These are phyloP conservation scores for Hypolimnas misippus DNA, from an alignment of 2,888 invertebrate genomes.

Conservation along the genomic window DNA sequence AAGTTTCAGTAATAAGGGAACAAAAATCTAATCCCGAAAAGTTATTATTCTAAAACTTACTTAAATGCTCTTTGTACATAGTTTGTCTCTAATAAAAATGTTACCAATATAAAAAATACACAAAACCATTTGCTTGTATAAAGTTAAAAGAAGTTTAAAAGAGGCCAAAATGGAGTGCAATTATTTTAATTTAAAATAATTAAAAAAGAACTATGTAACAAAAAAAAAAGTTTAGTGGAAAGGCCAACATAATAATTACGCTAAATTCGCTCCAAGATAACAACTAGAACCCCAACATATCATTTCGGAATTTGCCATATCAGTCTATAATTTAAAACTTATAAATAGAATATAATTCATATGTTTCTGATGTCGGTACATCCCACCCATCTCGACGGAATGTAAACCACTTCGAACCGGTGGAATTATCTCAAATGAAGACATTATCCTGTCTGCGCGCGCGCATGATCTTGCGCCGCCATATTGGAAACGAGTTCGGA, in stretches of 20 bases:
- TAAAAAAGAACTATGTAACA: no score
- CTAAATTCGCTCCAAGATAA: neutral
- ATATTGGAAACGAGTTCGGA: constrained; percentile 38
- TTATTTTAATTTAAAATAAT: no score
- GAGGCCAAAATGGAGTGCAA: no score
- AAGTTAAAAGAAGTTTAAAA: no score
- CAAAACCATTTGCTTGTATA: no score
- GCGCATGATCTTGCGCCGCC: constrained; percentile 47
- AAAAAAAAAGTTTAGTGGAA: no score
- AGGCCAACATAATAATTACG: neutral
- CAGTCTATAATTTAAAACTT: neutral
- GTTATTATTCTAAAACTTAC: no score
- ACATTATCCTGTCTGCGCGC: constrained; percentile 71
- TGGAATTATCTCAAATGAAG: constrained; percentile 79
- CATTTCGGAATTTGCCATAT: neutral
- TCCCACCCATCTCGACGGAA: constrained; percentile 68
- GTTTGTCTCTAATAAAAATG: no score
- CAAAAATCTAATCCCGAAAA: no score
- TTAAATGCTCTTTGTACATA: no score
- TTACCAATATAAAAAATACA: no score
- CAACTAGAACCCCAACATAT: neutral
- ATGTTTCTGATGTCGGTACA: constrained; percentile 50
- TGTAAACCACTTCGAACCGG: constrained; percentile 57
- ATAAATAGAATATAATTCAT: constrained; percentile 26
- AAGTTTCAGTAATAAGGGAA: no score